Evolutionary conservation across 2,797 vertebrate species (phyloP).

Genomic region (Miichthys miiuy): DNA sequence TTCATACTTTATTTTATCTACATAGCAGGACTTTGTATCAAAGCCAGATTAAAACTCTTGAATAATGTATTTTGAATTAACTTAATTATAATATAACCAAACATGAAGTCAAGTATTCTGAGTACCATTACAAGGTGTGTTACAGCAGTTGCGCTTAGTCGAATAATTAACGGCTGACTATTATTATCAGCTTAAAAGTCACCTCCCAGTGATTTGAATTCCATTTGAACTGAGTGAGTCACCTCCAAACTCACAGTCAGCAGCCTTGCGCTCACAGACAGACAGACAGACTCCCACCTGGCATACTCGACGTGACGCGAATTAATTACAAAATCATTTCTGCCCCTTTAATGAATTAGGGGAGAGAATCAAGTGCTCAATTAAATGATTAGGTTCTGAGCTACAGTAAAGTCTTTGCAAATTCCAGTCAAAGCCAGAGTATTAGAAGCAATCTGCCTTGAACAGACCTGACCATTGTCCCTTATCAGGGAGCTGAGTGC

Average conservation of each 20-base stretch:
- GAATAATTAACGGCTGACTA: slow-evolving; percentile 56
- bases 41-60: slow-evolving; percentile 25
- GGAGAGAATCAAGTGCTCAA: slow-evolving; percentile 83
- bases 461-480: slow-evolving; percentile 82
- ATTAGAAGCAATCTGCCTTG: slow-evolving; percentile 81
- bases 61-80: slow-evolving; percentile 32
- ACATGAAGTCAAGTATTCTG: slow-evolving; percentile 10
- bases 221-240: slow-evolving; percentile 67
- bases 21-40: slow-evolving; percentile 5
- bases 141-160: slow-evolving; percentile 33
- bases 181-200: slow-evolving; percentile 66
- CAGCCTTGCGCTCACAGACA: slow-evolving; percentile 58
- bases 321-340: slow-evolving; percentile 81
- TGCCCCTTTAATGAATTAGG: slow-evolving; percentile 82
- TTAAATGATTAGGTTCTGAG: slow-evolving; percentile 85
- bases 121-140: slow-evolving; percentile 29
- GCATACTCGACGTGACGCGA: slow-evolving; percentile 66
- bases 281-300: slow-evolving; percentile 73
- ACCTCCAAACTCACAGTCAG: slow-evolving; percentile 70
- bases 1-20: slow-evolving; percentile 1
- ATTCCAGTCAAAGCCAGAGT: slow-evolving; percentile 78
- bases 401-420: slow-evolving; percentile 78
- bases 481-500: slow-evolving; percentile 78
- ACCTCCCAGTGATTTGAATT: slow-evolving; percentile 56
- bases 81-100: slow-evolving; percentile 18